Conservation (phyloP, 2,888 invertebrate genomes). For the Himalopsyche anomala region DNA sequence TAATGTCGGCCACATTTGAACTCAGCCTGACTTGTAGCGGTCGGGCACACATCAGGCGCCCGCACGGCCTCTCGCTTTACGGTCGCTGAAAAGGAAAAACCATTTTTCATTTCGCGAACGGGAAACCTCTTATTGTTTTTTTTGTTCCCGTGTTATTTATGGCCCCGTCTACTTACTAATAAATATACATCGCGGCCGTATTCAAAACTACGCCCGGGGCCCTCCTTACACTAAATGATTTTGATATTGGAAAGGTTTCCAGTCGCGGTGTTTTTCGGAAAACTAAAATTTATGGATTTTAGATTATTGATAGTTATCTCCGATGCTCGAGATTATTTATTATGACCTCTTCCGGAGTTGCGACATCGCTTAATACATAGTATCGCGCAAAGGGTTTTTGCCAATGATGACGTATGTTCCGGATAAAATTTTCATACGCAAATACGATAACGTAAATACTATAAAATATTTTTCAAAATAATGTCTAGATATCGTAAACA, state of each 20-base stretch:
- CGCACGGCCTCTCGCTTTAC: not conserved
- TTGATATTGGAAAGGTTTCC: not conserved
- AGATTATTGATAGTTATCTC: constrained; percentile 6
- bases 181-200: not conserved
- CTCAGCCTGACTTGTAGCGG: not conserved
- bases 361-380: not conserved
- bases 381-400: not conserved
- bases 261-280: not conserved
- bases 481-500: no score
- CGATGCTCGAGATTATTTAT: not conserved
- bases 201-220: constrained; percentile 1
- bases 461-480: no score
- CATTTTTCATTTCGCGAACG: constrained; percentile 44
- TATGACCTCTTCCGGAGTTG: not conserved
- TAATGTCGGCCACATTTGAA: constrained; percentile 4
- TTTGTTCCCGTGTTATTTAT: constrained; percentile 33
- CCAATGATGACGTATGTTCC: not conserved
- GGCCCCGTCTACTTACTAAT: constrained; percentile 41
- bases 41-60: not conserved
- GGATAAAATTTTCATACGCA: no score
- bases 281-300: not conserved
- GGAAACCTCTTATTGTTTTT: constrained; percentile 45
- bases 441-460: no score
- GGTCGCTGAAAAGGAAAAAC: constrained; percentile 33
- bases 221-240: not conserved